These are phyloP conservation scores for Laticauda colubrina DNA, from an alignment of 2,113 vertebrate species.

Conservation along the genomic window DNA sequence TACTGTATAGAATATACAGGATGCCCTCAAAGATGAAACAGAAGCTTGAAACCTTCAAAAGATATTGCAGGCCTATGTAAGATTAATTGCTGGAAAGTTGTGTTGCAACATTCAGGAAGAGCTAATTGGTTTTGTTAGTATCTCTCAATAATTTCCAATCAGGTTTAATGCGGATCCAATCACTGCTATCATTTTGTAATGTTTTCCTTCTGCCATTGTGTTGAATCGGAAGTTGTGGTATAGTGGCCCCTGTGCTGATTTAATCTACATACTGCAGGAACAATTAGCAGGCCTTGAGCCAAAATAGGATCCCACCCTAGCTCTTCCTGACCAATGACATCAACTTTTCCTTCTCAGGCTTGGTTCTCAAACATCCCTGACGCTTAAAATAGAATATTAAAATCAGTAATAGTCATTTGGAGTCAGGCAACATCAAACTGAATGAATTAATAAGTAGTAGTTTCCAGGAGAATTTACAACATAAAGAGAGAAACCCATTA, in stretches of 20 bases:
- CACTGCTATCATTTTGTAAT: neutral
- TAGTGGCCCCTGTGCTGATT: neutral
- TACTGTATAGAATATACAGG: neutral
- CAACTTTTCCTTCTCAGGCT: slow-evolving; percentile 13
- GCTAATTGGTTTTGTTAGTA: neutral
- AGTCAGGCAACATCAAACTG: neutral
- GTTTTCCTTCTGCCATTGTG: slow-evolving; percentile 16
- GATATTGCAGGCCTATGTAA: neutral
- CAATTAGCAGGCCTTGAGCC: slow-evolving; percentile 12
- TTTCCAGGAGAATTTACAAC: neutral
- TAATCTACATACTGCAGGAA: neutral
- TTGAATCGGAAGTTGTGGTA: slow-evolving; percentile 1
- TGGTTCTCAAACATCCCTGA: slow-evolving; percentile 2
- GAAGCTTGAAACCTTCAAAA: neutral
- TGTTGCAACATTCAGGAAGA: neutral
- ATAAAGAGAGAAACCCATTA: neutral
- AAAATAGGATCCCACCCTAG: slow-evolving; percentile 29
- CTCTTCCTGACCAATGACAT: slow-evolving; percentile 23
- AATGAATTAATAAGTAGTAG: neutral
- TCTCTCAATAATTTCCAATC: neutral
- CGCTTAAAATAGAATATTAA: neutral
- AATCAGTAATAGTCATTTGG: neutral
- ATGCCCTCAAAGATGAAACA: neutral
- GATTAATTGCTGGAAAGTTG: neutral
- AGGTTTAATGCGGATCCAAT: neutral